A percentile compares a stretch with the other conserved stretches of the same genome.
Evolutionary conservation across 2,888 invertebrate species (phyloP).

Genomic region (Enchytraeus crypticus): DNA sequence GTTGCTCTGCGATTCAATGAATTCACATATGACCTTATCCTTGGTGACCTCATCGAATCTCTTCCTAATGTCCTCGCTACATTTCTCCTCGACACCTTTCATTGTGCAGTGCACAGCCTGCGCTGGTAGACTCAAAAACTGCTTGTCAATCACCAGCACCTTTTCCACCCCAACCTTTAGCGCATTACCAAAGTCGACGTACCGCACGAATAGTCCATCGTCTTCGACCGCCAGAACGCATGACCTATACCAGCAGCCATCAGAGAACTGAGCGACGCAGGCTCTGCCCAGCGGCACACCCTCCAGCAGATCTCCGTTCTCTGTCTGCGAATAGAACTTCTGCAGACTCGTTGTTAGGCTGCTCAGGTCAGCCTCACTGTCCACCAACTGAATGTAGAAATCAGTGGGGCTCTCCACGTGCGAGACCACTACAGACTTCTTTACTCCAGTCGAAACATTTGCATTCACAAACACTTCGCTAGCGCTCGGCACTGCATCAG

Average conservation of each 20-base stretch:
- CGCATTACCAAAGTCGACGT: slow-evolving; percentile 44
- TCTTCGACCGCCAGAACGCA: slow-evolving; percentile 25
- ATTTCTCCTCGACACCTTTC: slow-evolving; percentile 9
- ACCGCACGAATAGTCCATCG: slow-evolving; percentile 32
- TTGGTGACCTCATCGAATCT: slow-evolving; percentile 32
- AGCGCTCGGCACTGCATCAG: too few species aligned
- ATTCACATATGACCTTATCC: slow-evolving; percentile 40
- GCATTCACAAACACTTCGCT: too few species aligned
- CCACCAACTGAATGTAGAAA: slow-evolving; percentile 32
- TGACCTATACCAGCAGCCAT: slow-evolving; percentile 40
- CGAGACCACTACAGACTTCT: slow-evolving; percentile 3
- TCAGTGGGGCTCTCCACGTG: slow-evolving; percentile 23
- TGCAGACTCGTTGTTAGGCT: slow-evolving; percentile 26
- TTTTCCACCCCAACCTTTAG: slow-evolving; percentile 21
- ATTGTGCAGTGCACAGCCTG: slow-evolving; percentile 28
- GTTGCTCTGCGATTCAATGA: slow-evolving; percentile 25
- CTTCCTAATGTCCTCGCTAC: slow-evolving; percentile 16
- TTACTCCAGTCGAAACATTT: too few species aligned
- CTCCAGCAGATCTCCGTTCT: too few species aligned
- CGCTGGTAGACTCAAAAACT: slow-evolving; percentile 21
- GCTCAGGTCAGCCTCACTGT: slow-evolving; percentile 23
- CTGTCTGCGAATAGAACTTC: too few species aligned
- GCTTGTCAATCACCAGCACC: slow-evolving; percentile 23
- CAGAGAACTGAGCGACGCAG: too few species aligned
- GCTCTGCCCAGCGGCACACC: too few species aligned